Percentiles rank a stretch among this genome's conserved stretches.
phyloP scores from a whole-genome alignment of 2,113 vertebrate species.

The Gavia stellata region DNA sequence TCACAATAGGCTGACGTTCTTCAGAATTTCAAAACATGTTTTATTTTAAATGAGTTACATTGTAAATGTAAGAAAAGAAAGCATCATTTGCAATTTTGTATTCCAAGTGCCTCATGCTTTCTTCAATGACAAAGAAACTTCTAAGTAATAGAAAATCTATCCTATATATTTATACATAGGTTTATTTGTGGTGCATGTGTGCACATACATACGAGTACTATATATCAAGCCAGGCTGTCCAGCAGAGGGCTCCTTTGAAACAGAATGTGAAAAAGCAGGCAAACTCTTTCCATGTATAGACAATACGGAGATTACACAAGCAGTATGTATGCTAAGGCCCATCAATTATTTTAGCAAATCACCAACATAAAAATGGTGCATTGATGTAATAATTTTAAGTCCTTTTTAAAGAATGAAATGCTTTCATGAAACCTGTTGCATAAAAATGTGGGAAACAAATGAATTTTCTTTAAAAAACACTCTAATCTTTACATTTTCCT shows the following conservation, averaged over 20 bases:
- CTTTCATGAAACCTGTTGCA: not conserved
- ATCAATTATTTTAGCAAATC: conserved; percentile 15
- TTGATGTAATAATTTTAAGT: not conserved
- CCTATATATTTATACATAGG: not conserved
- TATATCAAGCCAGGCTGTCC: conserved; percentile 56
- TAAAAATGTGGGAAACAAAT: not conserved
- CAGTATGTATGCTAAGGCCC: not conserved
- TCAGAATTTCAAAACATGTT: conserved; percentile 47
- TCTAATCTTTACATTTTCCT: not conserved
- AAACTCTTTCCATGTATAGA: conserved; percentile 43
- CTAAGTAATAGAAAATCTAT: conserved; percentile 10
- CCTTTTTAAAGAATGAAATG: not conserved
- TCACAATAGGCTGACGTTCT: not conserved
- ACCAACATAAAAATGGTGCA: not conserved
- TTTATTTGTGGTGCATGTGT: not conserved
- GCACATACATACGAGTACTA: not conserved
- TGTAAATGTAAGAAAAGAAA: conserved; percentile 41
- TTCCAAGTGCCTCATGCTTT: not conserved
- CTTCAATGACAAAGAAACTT: conserved; percentile 33
- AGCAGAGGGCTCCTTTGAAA: conserved; percentile 84
- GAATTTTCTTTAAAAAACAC: not conserved
- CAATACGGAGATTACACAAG: conserved; percentile 39
- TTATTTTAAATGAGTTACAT: conserved; percentile 50
- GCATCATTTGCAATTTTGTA: conserved; percentile 1
- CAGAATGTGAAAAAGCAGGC: conserved; percentile 62